Percentiles rank a stretch among this genome's conserved stretches.
Conservation (phyloP, 2,797 vertebrate species). For the Premnoplex brunnescens region DNA sequence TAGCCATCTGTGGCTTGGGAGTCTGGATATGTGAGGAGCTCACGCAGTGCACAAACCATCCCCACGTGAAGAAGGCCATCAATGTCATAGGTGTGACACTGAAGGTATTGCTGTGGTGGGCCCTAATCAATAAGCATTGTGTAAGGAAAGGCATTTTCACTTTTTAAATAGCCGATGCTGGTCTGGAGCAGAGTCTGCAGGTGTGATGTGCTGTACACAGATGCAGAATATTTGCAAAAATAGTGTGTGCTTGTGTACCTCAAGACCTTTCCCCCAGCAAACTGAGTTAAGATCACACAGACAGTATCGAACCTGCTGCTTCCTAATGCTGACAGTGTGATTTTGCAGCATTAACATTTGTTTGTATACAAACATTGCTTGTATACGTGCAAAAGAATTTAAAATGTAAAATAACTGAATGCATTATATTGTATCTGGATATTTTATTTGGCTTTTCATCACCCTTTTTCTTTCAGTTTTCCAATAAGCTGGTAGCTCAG, state of each 20-base stretch:
- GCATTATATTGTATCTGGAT: neutral
- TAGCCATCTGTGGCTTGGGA: slow-evolving; percentile 93
- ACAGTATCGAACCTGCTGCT: neutral
- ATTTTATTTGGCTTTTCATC: neutral
- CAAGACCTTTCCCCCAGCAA: neutral
- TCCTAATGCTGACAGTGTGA: neutral
- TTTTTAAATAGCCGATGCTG: neutral
- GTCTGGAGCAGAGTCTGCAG: neutral
- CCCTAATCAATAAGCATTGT: neutral
- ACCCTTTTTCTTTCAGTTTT: slow-evolving; percentile 80
- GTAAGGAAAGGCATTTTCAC: neutral
- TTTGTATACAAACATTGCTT: neutral
- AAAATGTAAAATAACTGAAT: neutral
- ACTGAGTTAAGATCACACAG: rapidly evolving
- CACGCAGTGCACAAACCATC: slow-evolving; percentile 84
- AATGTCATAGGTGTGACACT: slow-evolving; percentile 96
- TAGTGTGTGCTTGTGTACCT: neutral
- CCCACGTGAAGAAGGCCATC: slow-evolving; percentile 91
- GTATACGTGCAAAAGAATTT: neutral
- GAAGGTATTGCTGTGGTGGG: slow-evolving; percentile 81
- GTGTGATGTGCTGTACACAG: neutral
- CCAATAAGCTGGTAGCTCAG: slow-evolving; percentile 93
- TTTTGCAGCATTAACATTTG: rapidly evolving
- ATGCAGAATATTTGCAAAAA: neutral
- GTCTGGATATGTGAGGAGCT: slow-evolving; percentile 97